Conservation (phyloP, 2,797 vertebrate species). For the Phataginus tricuspis region DNA sequence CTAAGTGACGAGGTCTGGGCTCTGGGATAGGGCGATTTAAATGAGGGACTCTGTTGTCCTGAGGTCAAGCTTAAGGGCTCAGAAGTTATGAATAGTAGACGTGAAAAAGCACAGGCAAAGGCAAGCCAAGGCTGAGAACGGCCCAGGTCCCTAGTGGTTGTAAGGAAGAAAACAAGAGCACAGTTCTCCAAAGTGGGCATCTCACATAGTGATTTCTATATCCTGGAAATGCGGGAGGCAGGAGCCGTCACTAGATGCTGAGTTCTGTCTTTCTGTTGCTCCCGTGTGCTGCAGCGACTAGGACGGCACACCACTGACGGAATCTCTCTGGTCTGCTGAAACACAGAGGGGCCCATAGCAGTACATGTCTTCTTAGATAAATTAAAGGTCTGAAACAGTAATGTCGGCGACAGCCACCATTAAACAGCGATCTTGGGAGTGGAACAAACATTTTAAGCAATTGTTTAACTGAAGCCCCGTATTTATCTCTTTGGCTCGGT, state of each 20-base stretch:
- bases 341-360: background rate
- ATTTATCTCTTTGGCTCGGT: constrained; percentile 62
- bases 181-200: background rate
- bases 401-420: background rate
- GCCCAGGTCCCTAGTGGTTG: background rate
- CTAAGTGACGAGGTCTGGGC: background rate
- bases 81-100: no score
- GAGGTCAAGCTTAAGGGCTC: background rate
- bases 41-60: background rate
- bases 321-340: background rate
- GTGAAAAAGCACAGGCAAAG: background rate
- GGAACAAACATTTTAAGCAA: constrained; percentile 42
- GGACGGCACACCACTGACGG: background rate
- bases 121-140: background rate
- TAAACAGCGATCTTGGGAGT: constrained; percentile 36
- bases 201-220: background rate
- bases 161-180: background rate
- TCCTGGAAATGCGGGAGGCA: background rate
- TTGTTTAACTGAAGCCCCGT: constrained; percentile 46
- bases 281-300: background rate
- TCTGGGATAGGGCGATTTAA: background rate
- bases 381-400: background rate
- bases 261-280: background rate
- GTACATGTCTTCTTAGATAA: background rate
- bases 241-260: background rate